A percentile compares a stretch with the other conserved stretches of the same genome.
These are phyloP conservation scores for Cryptocheilus praepositus DNA, from an alignment of 2,888 invertebrate genomes.

Conservation along the genomic window DNA sequence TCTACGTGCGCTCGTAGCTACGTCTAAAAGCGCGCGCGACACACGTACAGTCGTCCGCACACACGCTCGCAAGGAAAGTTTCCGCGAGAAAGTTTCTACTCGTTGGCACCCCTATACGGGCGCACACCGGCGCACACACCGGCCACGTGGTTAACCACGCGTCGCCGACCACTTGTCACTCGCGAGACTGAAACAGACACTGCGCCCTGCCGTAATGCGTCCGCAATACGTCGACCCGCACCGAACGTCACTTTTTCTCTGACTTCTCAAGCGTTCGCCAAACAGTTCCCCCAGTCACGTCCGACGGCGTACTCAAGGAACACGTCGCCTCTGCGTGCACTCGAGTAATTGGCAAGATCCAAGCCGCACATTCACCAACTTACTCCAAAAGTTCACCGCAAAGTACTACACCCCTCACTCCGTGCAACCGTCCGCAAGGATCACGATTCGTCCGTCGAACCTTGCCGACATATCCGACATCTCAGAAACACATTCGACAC, in stretches of 20 bases:
- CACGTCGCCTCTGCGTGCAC: too few relatives aligned
- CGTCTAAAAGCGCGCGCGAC: slow-evolving; percentile 7
- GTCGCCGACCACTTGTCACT: slow-evolving; percentile 42
- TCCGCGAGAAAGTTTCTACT: slow-evolving; percentile 21
- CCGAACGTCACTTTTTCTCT: not conserved
- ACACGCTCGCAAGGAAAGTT: slow-evolving; percentile 18
- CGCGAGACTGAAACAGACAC: slow-evolving; percentile 20
- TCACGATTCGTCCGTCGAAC: too few relatives aligned
- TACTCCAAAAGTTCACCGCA: too few relatives aligned
- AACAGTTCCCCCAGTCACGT: too few relatives aligned
- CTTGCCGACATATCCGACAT: too few relatives aligned
- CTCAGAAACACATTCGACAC: too few relatives aligned
- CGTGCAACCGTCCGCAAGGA: too few relatives aligned
- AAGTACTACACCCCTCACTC: too few relatives aligned
- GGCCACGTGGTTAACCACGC: slow-evolving; percentile 50
- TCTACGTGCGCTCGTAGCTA: slow-evolving; percentile 7
- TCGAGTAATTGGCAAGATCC: too few relatives aligned
- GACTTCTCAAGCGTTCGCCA: not conserved
- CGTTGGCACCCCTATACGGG: not conserved
- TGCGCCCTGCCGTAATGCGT: slow-evolving; percentile 2
- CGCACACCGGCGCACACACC: slow-evolving; percentile 27
- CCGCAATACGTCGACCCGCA: slow-evolving; percentile 1
- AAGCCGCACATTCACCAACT: too few relatives aligned
- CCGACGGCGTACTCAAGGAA: too few relatives aligned
- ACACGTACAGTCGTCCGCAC: not conserved